Conservation (phyloP, 1,140 invertebrate genomes). For the Armadillidium nasatum region DNA sequence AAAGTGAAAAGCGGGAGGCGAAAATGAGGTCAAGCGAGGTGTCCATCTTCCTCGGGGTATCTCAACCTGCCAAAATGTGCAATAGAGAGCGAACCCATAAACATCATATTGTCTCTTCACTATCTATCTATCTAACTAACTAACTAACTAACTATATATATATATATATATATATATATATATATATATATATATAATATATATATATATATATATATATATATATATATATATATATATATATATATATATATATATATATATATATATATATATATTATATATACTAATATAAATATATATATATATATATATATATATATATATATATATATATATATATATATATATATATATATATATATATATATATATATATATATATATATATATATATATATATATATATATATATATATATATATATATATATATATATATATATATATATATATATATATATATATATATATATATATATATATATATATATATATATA, state of each 20-base stretch:
- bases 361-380: neutral
- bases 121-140: no score
- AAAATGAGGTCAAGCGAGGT: neutral
- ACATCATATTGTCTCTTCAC: neutral
- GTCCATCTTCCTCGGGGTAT: neutral
- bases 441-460: constrained; percentile 1
- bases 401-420: constrained; percentile 15
- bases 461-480: constrained; percentile 14
- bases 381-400: neutral
- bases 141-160: neutral
- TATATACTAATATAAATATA: no score
- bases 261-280: constrained; percentile 13
- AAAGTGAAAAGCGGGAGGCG: neutral
- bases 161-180: neutral
- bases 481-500: constrained; percentile 15
- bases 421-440: constrained; percentile 14
- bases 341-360: neutral
- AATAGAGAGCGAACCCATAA: neutral
- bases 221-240: constrained; percentile 9
- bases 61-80: neutral
- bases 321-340: constrained; percentile 20
- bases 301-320: constrained; percentile 20
- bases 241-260: neutral
- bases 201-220: constrained; percentile 19
- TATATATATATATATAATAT: constrained; percentile 14